These are phyloP conservation scores for Rhynchotus rufescens DNA, from an alignment of 2,797 vertebrate species.

Conservation along the genomic window DNA sequence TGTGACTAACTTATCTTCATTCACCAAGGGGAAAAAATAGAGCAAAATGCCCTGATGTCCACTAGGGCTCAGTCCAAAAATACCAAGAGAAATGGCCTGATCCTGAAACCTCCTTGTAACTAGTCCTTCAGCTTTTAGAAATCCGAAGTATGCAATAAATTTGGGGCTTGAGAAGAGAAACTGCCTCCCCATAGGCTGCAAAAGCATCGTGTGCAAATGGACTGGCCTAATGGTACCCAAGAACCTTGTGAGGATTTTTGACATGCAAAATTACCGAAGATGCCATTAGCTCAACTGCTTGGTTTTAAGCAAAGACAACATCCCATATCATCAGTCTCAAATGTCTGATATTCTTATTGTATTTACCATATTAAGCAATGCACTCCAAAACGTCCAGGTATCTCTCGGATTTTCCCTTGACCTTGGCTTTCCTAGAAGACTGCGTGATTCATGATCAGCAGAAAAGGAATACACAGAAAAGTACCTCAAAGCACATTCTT, in stretches of 20 bases:
- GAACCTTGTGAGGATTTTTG: background rate
- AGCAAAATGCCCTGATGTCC: background rate
- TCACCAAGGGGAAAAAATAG: too few relatives aligned
- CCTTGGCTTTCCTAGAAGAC: background rate
- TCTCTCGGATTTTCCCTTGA: background rate
- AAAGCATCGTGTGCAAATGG: background rate
- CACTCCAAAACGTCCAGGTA: background rate
- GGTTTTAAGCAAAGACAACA: background rate
- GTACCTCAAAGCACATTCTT: background rate
- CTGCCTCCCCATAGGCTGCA: background rate
- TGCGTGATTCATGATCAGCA: background rate
- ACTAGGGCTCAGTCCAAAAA: background rate
- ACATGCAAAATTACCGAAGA: background rate
- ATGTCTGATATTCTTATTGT: too few relatives aligned
- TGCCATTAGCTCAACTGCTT: background rate
- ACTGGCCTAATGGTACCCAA: rapidly evolving
- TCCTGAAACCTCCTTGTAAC: background rate
- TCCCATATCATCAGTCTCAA: background rate
- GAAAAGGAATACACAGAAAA: background rate
- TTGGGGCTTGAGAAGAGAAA: background rate
- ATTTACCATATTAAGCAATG: background rate
- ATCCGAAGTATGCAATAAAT: too few relatives aligned
- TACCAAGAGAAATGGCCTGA: background rate
- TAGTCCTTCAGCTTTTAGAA: background rate
- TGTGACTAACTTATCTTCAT: background rate